phyloP scores from a whole-genome alignment of 2,113 vertebrate genomes.

The Chloebia gouldiae region DNA sequence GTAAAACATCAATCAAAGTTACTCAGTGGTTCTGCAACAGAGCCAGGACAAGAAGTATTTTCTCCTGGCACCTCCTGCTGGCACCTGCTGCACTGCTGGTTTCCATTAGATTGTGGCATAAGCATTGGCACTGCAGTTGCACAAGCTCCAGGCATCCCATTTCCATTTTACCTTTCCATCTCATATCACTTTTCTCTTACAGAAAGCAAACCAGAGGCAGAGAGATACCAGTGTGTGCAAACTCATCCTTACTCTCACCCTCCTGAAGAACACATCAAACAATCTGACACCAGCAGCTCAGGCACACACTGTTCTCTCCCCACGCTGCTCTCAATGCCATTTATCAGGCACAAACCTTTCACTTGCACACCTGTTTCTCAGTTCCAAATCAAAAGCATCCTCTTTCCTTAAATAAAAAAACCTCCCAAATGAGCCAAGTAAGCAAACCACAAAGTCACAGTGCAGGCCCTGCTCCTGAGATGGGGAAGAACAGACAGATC shows the following conservation, averaged over 20 bases:
- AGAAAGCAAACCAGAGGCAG: background rate
- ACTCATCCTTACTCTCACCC: background rate
- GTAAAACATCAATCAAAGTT: rapidly evolving
- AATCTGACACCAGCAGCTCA: background rate
- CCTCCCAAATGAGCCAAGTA: background rate
- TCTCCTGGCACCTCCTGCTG: background rate
- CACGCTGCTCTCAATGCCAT: background rate
- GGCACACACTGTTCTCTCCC: background rate
- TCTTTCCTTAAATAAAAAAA: background rate
- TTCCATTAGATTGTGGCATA: background rate
- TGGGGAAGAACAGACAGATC: background rate
- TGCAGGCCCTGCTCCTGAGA: background rate
- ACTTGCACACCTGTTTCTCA: background rate
- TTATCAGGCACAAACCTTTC: background rate
- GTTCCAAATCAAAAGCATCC: background rate
- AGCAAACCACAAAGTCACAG: background rate
- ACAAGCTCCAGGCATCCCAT: background rate
- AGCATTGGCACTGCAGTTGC: background rate
- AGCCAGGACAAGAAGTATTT: background rate
- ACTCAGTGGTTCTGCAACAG: background rate
- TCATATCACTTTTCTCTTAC: background rate
- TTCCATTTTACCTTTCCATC: background rate
- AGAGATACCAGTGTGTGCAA: background rate
- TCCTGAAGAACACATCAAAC: background rate
- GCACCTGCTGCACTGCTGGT: background rate